Base-by-base conservation (phyloP, 2,113 vertebrate genomes). In the Chamaea fasciata region DNA sequence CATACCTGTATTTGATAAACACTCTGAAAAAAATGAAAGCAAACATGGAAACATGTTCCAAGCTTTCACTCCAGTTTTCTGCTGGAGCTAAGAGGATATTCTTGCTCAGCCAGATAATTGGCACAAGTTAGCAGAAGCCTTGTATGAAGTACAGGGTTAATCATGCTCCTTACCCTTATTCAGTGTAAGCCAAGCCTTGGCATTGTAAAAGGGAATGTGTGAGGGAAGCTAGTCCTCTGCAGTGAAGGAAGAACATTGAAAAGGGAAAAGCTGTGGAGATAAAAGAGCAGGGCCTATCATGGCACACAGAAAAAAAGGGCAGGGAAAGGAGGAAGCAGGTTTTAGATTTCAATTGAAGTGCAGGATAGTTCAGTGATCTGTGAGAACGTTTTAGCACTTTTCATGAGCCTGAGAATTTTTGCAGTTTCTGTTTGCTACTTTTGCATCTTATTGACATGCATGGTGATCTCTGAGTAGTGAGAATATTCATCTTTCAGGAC, bases 331-430 rank as follows among this genome's bases (percentile, higher is more conserved):
- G 63, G 63, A 95, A 94, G 63, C 67, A 91, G 84, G 42, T 11
- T 94, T 95, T 80, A 74, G 82, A 47, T 92, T 95, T 97, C 84
- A 42, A 12, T 59, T 95, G 93, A 95, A 90, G 31, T 77, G 33
- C 35, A 81, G 67, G 71, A 77, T 70, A 91, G 70, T 88, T 95
- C 75, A 74, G 67, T 91, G 91, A 85, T 67, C 60, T 94, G 50
- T 80, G 55, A 85, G 59, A 88, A 85, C 1, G 15, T 76, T 80
- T 95, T 35, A 57, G 24, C 41, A 70, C 59, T 91, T 95, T 80
- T 70, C 56, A 86, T 8, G 35, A 89, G 24, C 30, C 63, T 63
- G 63, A 80, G 82, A 94, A 76, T 60, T 95, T 76, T 77, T 83
- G 39, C 35, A 77, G 27, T 69, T 69, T 85, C 30, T 2, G 1